Conservation (phyloP, 2,797 vertebrate genomes). For the Peromyscus eremicus region DNA sequence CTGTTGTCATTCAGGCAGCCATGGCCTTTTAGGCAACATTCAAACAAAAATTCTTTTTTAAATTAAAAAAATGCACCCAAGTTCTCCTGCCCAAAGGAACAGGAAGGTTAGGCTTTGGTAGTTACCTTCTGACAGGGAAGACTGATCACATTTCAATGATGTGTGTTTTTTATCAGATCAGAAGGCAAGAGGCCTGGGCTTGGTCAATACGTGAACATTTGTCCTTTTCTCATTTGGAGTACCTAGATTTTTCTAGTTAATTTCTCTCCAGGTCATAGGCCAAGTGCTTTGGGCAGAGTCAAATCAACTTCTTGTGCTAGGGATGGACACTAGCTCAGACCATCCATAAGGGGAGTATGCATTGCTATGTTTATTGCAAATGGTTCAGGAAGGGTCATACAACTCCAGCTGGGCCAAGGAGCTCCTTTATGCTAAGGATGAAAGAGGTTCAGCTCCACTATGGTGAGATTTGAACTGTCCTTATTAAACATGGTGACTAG, state of each 20-base stretch:
- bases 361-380: not conserved
- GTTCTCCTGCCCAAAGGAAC: not conserved
- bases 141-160: not conserved
- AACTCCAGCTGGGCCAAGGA: not conserved
- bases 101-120: not conserved
- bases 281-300: not conserved
- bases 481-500: not conserved
- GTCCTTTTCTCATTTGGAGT: not conserved
- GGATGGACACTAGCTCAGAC: not conserved
- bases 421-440: not conserved
- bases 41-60: conserved; percentile 13
- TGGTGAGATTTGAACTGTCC: not conserved
- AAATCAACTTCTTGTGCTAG: not conserved
- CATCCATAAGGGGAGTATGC: not conserved
- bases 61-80: not conserved
- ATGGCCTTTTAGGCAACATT: conserved; percentile 61
- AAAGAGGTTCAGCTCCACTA: not conserved
- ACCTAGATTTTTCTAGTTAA: conserved; percentile 40
- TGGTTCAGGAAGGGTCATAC: not conserved
- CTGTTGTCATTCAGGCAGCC: conserved; percentile 74
- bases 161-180: not conserved
- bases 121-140: not conserved
- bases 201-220: not conserved
- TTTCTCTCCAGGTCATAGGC: not conserved
- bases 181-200: not conserved